Base-by-base conservation (phyloP, 1,140 invertebrate genomes). In the Portunus trituberculatus region DNA sequence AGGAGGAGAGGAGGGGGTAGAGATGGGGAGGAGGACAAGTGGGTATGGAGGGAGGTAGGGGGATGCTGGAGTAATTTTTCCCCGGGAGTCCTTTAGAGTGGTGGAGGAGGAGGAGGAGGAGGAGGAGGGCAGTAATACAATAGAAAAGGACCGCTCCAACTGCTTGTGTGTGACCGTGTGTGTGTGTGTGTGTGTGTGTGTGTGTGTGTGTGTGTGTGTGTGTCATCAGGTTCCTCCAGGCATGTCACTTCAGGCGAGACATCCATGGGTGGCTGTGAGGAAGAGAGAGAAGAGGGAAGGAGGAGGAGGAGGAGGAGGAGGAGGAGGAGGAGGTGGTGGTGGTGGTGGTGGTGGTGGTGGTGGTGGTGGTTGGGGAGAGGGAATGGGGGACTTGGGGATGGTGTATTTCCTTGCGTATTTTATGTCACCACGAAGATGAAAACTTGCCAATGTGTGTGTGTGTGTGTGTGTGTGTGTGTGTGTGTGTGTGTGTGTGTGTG, bases 401-500 rank as follows among this genome's bases (percentile, higher is more conserved):
- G 39, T 39, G 31, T 87, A 59, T 20, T n/a, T 25, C 8, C 25
- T n/a, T 76, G 20, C 67, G 6, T n/a, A 76, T 76, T n/a, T 76
- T 7, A 76, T 76, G 20, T 91, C 52, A 39, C n/a, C 93, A 76
- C 93, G 67, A 94, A 91, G 67, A 76, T 94, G 88, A 91, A 48
- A 16, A 32, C 31, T 88, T 52, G 93, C 39, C 88, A 94, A 94
- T n/a, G 20, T 25, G n/a, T 76, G 76, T 29, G n/a, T 89, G 93
- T 86, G 93, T 28, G 31, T 88, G 52, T 59, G 93, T 31, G 92
- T 93, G 92, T 93, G 93, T 59, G 86, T 45, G 39, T 87, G 83
- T 84, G 46, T 87, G 87, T 88, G 93, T 31, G 32, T 7, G 67
- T 76, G 67, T 8, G 8, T 8, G 67, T 8, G 67, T 76, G 67